Conservation (phyloP, 2,113 vertebrate genomes). For the Tautogolabrus adspersus region DNA sequence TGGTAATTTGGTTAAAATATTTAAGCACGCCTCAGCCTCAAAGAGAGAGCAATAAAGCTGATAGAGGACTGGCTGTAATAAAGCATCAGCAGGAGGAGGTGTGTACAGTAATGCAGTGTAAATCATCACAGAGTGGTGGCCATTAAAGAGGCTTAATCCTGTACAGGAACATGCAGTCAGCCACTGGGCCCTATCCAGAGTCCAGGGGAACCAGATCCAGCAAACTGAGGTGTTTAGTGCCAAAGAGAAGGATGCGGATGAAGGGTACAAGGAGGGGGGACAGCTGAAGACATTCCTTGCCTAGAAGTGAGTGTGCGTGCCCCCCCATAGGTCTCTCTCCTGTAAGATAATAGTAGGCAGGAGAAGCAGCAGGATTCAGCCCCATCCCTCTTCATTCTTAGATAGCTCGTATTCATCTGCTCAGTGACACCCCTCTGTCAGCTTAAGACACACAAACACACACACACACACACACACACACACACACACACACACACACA, state of each 20-base stretch:
- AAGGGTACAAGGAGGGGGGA: constrained; percentile 33
- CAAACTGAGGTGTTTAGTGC: constrained; percentile 69
- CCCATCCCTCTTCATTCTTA: constrained; percentile 77
- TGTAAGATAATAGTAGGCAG: constrained; percentile 76
- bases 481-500: constrained; percentile 40
- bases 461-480: too few species aligned
- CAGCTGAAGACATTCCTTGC: constrained; percentile 77
- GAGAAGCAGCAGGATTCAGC: constrained; percentile 75
- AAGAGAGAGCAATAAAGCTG: constrained; percentile 62
- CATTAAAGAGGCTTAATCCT: constrained; percentile 69
- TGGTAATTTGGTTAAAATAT: constrained; percentile 68
- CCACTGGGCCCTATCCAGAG: constrained; percentile 70
- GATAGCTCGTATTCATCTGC: constrained; percentile 77
- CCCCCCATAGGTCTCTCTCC: constrained; percentile 74
- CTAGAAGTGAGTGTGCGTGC: neutral
- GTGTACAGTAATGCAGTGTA: constrained; percentile 77
- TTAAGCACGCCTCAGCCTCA: constrained; percentile 62
- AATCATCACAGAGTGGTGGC: constrained; percentile 77
- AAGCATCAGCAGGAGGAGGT: constrained; percentile 70
- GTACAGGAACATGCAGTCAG: constrained; percentile 71
- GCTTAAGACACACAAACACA: constrained; percentile 26
- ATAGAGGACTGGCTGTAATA: constrained; percentile 64
- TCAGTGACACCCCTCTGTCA: constrained; percentile 82
- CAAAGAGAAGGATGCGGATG: constrained; percentile 17
- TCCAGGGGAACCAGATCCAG: constrained; percentile 73